phyloP scores from a whole-genome alignment of 2,888 invertebrate species.

The Microplitis deprimator region DNA sequence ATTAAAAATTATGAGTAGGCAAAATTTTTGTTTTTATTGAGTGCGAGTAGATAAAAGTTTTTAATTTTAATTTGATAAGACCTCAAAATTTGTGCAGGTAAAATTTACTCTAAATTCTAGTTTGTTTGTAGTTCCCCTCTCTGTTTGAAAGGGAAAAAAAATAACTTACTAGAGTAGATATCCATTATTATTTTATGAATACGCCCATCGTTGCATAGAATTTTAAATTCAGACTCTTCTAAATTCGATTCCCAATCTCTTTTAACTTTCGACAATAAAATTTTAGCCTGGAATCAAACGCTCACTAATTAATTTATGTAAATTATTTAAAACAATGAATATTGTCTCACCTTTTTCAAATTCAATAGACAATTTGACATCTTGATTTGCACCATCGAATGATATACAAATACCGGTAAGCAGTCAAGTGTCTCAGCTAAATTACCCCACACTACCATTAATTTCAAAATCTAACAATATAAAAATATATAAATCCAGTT shows the following conservation, averaged over 20 bases:
- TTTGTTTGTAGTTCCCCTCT: too few relatives aligned
- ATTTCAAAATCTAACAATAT: conserved; percentile 2
- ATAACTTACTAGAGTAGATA: not conserved
- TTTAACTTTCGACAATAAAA: not conserved
- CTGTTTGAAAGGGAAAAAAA: not conserved
- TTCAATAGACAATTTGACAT: conserved; percentile 16
- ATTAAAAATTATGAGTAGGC: not conserved
- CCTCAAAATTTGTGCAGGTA: too few relatives aligned
- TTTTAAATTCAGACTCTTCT: not conserved
- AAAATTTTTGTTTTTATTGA: not conserved
- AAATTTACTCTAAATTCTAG: too few relatives aligned
- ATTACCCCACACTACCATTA: conserved; percentile 16
- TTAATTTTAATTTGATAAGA: too few relatives aligned
- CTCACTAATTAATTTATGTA: too few relatives aligned
- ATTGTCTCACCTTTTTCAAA: not conserved
- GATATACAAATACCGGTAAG: conserved; percentile 23
- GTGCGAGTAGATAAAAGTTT: too few relatives aligned
- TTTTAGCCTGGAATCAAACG: not conserved
- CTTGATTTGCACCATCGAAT: not conserved
- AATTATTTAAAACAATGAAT: too few relatives aligned
- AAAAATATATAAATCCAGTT: not conserved
- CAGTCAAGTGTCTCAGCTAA: conserved; percentile 6
- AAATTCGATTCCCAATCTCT: not conserved
- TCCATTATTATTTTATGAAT: not conserved
- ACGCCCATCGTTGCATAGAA: not conserved